Evolutionary conservation across 2,797 vertebrate genomes (phyloP).

Genomic region (Chaunax sp.): DNA sequence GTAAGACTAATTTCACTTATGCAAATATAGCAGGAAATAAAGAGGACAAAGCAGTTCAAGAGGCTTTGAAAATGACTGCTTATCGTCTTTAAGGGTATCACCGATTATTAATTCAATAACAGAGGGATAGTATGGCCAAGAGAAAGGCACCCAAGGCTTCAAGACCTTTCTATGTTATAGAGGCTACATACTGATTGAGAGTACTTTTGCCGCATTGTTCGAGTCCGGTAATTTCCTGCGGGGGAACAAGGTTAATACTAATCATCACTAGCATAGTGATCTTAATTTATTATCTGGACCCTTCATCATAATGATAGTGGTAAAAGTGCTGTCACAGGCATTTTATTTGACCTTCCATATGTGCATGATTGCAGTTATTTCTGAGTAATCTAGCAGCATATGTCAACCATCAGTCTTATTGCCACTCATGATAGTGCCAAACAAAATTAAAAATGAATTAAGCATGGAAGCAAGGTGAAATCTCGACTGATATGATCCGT

Average conservation of each 20-base stretch:
- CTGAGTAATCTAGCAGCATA: conserved; percentile 27
- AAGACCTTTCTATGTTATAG: background rate
- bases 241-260: conserved; percentile 45
- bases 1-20: no score
- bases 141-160: background rate
- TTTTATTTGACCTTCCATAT: conserved; percentile 28
- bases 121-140: background rate
- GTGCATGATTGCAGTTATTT: conserved; percentile 28
- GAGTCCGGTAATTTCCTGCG: conserved; percentile 16
- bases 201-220: conserved; percentile 23
- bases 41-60: no score
- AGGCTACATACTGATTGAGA: conserved; percentile 9
- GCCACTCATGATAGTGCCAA: background rate
- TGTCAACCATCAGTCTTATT: conserved; percentile 24
- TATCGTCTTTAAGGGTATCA: background rate
- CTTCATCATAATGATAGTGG: conserved; percentile 31
- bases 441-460: background rate
- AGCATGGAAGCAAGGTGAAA: background rate
- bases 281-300: conserved; percentile 45
- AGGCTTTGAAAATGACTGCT: background rate
- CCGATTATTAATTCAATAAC: background rate
- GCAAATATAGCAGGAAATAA: no score
- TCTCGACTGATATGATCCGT: background rate
- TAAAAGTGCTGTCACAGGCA: conserved; percentile 23
- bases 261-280: conserved; percentile 52